These are phyloP conservation scores for Porites evermanni DNA, from an alignment of 92 coral and sea anemone genomes.

Conservation along the genomic window DNA sequence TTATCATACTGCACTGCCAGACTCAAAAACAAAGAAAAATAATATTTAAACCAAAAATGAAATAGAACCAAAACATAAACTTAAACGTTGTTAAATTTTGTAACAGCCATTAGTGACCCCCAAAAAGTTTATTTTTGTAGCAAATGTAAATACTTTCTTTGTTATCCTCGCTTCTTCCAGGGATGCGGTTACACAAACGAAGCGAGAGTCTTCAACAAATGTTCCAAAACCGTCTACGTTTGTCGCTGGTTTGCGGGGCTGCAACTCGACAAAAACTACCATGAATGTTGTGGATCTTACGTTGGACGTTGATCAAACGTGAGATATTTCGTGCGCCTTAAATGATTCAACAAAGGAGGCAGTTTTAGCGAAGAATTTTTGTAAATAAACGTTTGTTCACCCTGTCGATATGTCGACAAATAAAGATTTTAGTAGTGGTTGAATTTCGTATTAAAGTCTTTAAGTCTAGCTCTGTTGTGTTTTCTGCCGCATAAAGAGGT, in stretches of 20 bases:
- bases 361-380: background rate
- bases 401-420: background rate
- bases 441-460: slow-evolving; percentile 2
- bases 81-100: no score
- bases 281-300: slow-evolving; percentile 95
- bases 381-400: slow-evolving; percentile 4
- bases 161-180: slow-evolving; percentile 47
- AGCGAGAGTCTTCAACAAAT: slow-evolving; percentile 92
- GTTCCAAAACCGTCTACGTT: slow-evolving; percentile 97
- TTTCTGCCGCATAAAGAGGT: background rate
- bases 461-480: background rate
- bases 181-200: slow-evolving; percentile 88
- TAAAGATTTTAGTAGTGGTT: background rate
- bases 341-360: background rate
- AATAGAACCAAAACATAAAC: no score
- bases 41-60: no score
- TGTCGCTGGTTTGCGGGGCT: slow-evolving; percentile 97
- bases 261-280: slow-evolving; percentile 99
- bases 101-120: no score
- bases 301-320: slow-evolving; percentile 95
- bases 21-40: no score
- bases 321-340: slow-evolving; percentile 2
- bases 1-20: no score
- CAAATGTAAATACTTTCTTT: background rate
- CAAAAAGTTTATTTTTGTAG: background rate